Percentiles rank a stretch among this genome's conserved stretches.
phyloP scores from a whole-genome alignment of 1,140 invertebrate species.

The Diprion similis region DNA sequence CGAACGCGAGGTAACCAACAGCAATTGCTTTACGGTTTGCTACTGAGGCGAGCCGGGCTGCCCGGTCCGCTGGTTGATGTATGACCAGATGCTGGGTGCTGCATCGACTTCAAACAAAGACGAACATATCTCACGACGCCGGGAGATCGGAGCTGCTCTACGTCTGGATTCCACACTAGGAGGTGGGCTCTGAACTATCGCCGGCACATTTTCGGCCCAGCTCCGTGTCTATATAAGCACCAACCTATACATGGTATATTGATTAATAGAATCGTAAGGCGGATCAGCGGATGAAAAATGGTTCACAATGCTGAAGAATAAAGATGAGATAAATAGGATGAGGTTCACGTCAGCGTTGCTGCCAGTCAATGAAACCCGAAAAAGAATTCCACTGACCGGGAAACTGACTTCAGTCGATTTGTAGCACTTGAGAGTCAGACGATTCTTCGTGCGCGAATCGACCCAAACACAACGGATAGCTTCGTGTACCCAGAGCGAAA shows the following conservation, averaged over 20 bases:
- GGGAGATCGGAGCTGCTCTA: background rate
- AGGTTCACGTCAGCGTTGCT: background rate
- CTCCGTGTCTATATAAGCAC: no score
- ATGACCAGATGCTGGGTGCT: background rate
- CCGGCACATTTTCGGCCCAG: no score
- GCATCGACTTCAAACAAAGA: constrained; percentile 5
- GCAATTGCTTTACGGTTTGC: constrained; percentile 7
- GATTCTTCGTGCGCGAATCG: background rate
- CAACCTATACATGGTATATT: background rate
- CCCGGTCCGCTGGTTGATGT: background rate
- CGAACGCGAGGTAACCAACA: background rate
- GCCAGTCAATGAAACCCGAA: background rate
- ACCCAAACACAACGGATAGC: background rate
- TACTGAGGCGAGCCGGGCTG: background rate
- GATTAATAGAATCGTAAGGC: background rate
- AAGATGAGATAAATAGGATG: background rate
- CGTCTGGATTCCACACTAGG: background rate
- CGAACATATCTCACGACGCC: background rate
- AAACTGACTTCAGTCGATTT: background rate
- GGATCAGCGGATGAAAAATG: background rate
- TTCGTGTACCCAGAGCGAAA: background rate
- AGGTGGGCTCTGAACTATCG: no score
- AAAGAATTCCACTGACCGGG: background rate
- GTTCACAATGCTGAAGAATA: background rate
- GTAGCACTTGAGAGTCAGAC: background rate